A percentile compares a stretch with the other conserved stretches of the same genome.
Conservation (phyloP, 2,888 invertebrate genomes). For the Cerastis leucographa region DNA sequence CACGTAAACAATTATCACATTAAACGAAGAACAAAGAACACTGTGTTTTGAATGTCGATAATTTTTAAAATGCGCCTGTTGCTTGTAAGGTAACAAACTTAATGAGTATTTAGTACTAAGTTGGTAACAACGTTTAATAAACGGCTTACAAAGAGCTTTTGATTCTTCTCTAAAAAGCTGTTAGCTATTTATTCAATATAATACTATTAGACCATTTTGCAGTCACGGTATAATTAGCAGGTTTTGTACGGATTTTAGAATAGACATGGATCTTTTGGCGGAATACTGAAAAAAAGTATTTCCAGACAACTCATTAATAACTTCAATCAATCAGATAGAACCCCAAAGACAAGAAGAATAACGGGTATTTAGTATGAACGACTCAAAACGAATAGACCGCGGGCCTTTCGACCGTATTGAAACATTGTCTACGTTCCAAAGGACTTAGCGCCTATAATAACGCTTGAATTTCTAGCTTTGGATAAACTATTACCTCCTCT, state of each 20-base stretch:
- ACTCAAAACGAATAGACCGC: too few species aligned
- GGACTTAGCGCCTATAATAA: too few species aligned
- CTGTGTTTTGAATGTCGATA: slow-evolving; percentile 69
- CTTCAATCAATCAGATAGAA: too few species aligned
- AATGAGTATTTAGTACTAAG: slow-evolving; percentile 25
- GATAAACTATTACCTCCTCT: not conserved
- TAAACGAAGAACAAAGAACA: slow-evolving; percentile 83
- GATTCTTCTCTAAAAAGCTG: slow-evolving; percentile 8
- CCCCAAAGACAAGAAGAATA: too few species aligned
- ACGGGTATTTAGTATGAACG: too few species aligned
- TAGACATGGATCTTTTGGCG: not conserved
- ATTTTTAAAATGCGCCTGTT: slow-evolving; percentile 62
- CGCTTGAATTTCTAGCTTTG: too few species aligned
- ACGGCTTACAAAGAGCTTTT: slow-evolving; percentile 17
- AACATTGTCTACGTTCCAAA: too few species aligned
- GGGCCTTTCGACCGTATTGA: too few species aligned
- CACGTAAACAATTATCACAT: slow-evolving; percentile 83
- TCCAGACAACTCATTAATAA: too few species aligned
- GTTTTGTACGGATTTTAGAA: not conserved
- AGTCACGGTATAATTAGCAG: not conserved
- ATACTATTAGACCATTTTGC: not conserved
- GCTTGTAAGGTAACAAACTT: slow-evolving; percentile 37
- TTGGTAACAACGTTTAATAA: slow-evolving; percentile 13
- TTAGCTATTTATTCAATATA: not conserved
- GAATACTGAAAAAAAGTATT: too few species aligned